Evolutionary conservation across 2,888 invertebrate genomes (phyloP).

Genomic region (Syritta pipiens): DNA sequence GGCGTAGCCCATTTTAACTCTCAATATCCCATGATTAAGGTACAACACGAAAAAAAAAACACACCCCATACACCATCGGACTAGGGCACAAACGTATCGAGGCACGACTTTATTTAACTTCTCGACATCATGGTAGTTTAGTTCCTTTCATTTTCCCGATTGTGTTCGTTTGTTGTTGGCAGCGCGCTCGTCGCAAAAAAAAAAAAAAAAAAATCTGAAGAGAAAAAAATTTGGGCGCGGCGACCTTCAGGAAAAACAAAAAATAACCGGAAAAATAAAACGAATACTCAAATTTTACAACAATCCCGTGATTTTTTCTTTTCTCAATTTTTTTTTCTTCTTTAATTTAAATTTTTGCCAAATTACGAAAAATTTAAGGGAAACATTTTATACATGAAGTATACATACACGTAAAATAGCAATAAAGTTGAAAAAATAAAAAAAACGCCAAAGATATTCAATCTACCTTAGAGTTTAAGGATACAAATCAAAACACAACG

Average conservation of each 20-base stretch:
- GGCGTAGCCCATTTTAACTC: conserved; percentile 48
- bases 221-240: conserved; percentile 77
- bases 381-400: conserved; percentile 45
- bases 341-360: conserved; percentile 32
- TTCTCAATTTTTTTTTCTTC: background rate
- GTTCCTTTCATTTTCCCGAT: conserved; percentile 78
- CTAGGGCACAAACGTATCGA: conserved; percentile 44
- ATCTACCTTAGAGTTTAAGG: conserved; percentile 60
- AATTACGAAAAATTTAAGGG: conserved; percentile 51
- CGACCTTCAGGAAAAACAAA: conserved; percentile 72
- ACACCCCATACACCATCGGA: conserved; percentile 39
- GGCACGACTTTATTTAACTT: conserved; percentile 65
- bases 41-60: conserved; percentile 8
- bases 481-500: conserved; percentile 69
- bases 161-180: conserved; percentile 76
- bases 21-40: conserved; percentile 40
- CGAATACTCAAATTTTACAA: conserved; percentile 35
- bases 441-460: conserved; percentile 59
- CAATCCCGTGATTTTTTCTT: conserved; percentile 25
- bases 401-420: conserved; percentile 56
- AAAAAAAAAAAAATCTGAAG: no score
- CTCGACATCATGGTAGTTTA: conserved; percentile 71
- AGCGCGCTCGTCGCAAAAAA: conserved; percentile 74
- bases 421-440: no score
- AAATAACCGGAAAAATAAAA: conserved; percentile 37